phyloP scores from a whole-genome alignment of 2,888 invertebrate genomes.

The Leptinotarsa tumamoca region DNA sequence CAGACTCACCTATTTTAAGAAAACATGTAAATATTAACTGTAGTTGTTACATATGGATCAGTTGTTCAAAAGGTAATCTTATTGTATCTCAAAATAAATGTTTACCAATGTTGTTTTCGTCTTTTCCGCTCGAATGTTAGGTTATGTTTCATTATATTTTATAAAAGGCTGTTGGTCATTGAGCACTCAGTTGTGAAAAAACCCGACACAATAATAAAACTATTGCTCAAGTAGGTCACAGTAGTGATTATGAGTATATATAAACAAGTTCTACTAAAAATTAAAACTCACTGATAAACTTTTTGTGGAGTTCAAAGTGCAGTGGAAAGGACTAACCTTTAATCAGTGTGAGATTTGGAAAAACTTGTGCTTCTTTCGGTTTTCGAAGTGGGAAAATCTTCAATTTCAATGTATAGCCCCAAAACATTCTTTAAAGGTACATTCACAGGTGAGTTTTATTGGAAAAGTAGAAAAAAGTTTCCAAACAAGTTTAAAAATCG shows the following conservation, averaged over 20 bases:
- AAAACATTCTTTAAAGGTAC: constrained; percentile 59
- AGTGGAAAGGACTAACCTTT: constrained; percentile 54
- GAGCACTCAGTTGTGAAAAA: constrained; percentile 20
- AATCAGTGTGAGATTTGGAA: constrained; percentile 34
- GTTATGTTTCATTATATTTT: constrained; percentile 34
- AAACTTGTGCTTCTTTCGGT: constrained; percentile 43
- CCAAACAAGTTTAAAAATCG: not conserved
- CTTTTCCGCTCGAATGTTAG: constrained; percentile 33
- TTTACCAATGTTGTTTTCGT: constrained; percentile 29
- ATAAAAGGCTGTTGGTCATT: constrained; percentile 13
- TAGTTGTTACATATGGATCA: constrained; percentile 26
- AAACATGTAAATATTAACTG: constrained; percentile 33
- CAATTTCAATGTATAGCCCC: constrained; percentile 59
- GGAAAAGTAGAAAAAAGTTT: not conserved
- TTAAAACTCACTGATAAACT: constrained; percentile 41
- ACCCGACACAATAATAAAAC: constrained; percentile 28
- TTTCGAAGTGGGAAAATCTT: not conserved
- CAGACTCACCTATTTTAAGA: constrained; percentile 32
- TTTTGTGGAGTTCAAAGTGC: constrained; percentile 54
- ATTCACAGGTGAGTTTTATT: constrained; percentile 45
- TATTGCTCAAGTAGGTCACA: constrained; percentile 41
- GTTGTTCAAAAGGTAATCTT: constrained; percentile 33
- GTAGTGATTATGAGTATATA: constrained; percentile 41
- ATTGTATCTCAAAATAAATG: constrained; percentile 35
- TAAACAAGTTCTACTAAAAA: constrained; percentile 38